Evolutionary conservation across 2,113 vertebrate genomes (phyloP), one percentile per base, ranked within the genome.

Genomic region (Gadus macrocephalus): DNA sequence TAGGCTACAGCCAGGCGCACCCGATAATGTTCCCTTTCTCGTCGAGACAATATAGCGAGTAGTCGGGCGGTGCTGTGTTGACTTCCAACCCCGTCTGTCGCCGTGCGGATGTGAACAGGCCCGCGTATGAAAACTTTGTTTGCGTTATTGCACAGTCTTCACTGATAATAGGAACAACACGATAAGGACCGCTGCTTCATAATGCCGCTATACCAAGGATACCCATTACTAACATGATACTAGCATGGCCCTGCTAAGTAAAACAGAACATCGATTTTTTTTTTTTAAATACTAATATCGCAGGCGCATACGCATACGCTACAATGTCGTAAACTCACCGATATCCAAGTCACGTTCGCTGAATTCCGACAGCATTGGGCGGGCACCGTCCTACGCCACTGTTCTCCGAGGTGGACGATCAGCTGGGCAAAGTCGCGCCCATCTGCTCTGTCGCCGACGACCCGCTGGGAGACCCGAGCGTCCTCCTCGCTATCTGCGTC

Each of bases 1-100:
- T 71, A 83, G 84, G 79, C 56, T 81, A 77, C 76, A 82, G 68
- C 67, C 71, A 82, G 80, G 83, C 83, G 80, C 87, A 86, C 79
- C 84, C 84, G 53, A 61, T 25, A 74, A 64, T 70, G 79, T 73
- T 69, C 17, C 22, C 81, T 73, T 79, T 78, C 74, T 71, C 73
- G 74, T 73, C 64, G 56, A 15, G 35, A 64, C 22, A 65, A 15
- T 53, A 67, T 25, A 65, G 49, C 67, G 75, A 73, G 81, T 83
- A 73, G 62, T 68, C 60, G 81, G 80, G 75, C 76, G 84, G 78
- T 84, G 85, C 81, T 76, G 25, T 70, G 64, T 9, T 53, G 53
- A 42, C 38, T 8, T 35, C 66, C 15, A 2, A 53, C 31, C 56
- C 15, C 58, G 59, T 72, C 38, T 27, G 59, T 69, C 27, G 62